Base-by-base conservation (phyloP, 2,797 vertebrate species). In the Falco novaeseelandiae region DNA sequence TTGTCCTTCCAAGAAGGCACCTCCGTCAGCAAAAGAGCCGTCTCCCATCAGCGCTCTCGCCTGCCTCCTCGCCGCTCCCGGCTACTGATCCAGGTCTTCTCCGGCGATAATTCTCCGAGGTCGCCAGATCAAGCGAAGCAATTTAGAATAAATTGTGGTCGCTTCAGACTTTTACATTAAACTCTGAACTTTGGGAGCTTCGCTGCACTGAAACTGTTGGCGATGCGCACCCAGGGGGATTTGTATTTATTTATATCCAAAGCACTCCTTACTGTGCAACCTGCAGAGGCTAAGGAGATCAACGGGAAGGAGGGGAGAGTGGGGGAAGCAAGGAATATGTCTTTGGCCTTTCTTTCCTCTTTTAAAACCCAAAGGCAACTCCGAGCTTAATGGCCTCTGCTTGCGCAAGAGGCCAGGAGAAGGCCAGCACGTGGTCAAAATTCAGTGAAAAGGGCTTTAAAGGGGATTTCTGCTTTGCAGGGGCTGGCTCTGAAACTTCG, bases 91-190 rank as follows among this genome's bases (percentile, higher is more conserved):
- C 78, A 38, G 40, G 32, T 44, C 90, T 70, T 85, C 92, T 62
- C 55, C 4, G 5, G 82, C 13, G 90, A 95, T 97, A 93, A 97
- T 95, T 97, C 67, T 89, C 81, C 1, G 4, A 70, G 96, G 93
- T 95, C 93, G 1, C 10, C 0, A 1, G 69, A 93, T 96, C 94
- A 97, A 97, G 80, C 7, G 48, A 97, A 97, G 92, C 96, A 97
- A 97, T 97, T 94, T 94, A 87, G 93, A 96, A 88, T 70, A 97
- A 95, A 96, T 83, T 94, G 63, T 34, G 46, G 93, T 66, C 17
- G 34, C 80, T 85, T 95, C 89, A 94, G 93, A 90, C 32, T 93
- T 96, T 89, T 90, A 42, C 89, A 95, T 97, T 97, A 94, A 96
- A 95, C 95, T 96, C 76, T 96, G 96, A 98, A 90, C 79, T 83